Conservation (phyloP, 2,113 vertebrate genomes). For the Petromus typicus region DNA sequence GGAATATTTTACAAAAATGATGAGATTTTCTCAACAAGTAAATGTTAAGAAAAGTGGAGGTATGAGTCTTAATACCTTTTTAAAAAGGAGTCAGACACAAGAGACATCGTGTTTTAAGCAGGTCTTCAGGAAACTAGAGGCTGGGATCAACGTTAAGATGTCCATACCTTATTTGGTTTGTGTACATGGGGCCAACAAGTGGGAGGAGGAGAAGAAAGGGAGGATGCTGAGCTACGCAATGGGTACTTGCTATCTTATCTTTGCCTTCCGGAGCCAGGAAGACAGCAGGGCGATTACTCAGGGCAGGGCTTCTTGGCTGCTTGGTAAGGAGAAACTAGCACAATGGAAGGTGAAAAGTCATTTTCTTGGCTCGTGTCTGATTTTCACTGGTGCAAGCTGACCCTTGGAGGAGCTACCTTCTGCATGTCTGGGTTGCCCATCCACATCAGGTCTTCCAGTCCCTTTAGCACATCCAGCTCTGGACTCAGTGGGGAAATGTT, state of each 20-base stretch:
- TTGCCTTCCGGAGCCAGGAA: not conserved
- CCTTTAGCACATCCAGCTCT: not conserved
- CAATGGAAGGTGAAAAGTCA: not conserved
- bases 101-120: not conserved
- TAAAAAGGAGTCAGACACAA: not conserved
- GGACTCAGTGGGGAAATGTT: not conserved
- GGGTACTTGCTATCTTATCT: accelerated
- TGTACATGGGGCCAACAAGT: not conserved
- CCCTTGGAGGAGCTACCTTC: not conserved
- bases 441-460: not conserved
- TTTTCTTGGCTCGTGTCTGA: not conserved
- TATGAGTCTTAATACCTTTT: not conserved
- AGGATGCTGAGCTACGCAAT: accelerated
- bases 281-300: not conserved
- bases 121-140: not conserved
- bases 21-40: not conserved
- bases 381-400: not conserved
- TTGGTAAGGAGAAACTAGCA: too few species aligned
- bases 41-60: not conserved
- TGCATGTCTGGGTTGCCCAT: not conserved
- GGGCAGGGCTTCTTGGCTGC: too few species aligned
- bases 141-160: not conserved
- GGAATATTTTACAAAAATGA: not conserved
- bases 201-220: not conserved
- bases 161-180: not conserved